Evolutionary conservation across 2,888 invertebrate species (phyloP), one percentile per base, ranked within the genome.

Genomic region (Platycnemis pennipes): DNA sequence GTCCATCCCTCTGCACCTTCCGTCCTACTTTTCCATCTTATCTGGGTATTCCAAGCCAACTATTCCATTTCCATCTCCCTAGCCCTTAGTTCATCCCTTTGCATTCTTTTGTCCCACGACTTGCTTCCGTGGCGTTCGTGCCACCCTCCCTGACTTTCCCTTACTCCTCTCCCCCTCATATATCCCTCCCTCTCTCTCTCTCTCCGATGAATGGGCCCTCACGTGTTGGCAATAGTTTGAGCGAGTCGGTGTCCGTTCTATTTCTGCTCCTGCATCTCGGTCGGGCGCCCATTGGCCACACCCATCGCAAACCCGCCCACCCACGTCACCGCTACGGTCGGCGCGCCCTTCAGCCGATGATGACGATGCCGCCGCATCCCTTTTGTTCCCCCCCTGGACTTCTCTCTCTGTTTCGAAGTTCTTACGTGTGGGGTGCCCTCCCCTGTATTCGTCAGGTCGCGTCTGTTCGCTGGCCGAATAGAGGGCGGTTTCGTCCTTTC

Each of bases 61-160:
- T 45, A 13, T 13, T 44, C 46, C 3, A 31, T 49, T 5, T 94
- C 94, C 94, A 69, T 85, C 85, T 87, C 88, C 63, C 56, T 94
- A 87, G 89, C 94, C 94, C 87, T 63, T 94, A 46, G 45, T 0
- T 22, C 77, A 26, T 31, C 22, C 87, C 45, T 44, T 42, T 37
- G 89, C 3, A 11, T 31, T n/a, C 31, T 42, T 46, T 8, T 56
- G 13, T 26, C 19, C 63, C 87, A 19, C 11, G 13, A 37, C 11
- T 77, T 37, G 31, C 77, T n/a, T 77, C 37, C 0, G 37, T 16
- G 2, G 63, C 26, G 7, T 26, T 63, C 8, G 3, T 37, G 1
- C 77, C 22, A 4, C 26, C 63, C 63, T n/a, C n/a, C 63, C 63
- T n/a, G 37, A 22, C n/a, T 16, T 31, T 3, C 37, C 37, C n/a